Base-by-base conservation (phyloP, 2,888 invertebrate species). In the Pseudoips prasinana region DNA sequence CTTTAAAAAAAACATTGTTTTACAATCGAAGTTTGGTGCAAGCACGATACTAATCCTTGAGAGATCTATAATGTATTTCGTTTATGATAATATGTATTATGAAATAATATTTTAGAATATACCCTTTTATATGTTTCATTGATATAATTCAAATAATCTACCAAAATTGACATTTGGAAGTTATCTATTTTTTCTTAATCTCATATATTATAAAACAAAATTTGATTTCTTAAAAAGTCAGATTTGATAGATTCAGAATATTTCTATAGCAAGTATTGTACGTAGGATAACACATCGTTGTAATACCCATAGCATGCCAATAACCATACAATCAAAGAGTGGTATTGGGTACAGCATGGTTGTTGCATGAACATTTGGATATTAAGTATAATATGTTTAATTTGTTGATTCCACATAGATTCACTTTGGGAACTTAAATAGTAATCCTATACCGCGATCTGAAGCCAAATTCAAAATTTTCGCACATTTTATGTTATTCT, bases 331-430 rank as follows among this genome's bases (percentile, higher is more conserved):
- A 51, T 55, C 57, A 61, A 46, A 47, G 31, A 33, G 61, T 64
- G 58, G 58, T 58, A 62, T 59, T 59, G 58, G 62, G 48, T 43
- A 51, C 40, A 68, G 79, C 78, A 81, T 79, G 80, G 69, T 57
- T 72, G 73, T 77, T 82, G 86, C 86, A 86, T 85, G 85, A 35
- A 37, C 45, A 43, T 41, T 44, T 54, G 24, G 33, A 33, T 44
- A 39, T 55, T 52, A 46, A 34, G 40, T 46, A 53, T 51, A 39
- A 51, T 44, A 56, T 59, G 43, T 61, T 48, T 36, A 42, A 49
- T 46, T 25, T 25, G 39, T 61, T 53, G 9, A 37, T n/a, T 30
- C 29, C 31, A 28, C 26, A 33, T 66, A 64, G 61, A 62, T 54
- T 56, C 49, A 44, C 28, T 48, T 55, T 50, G 40, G 52, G n/a